Evolutionary conservation across 2,113 vertebrate species (phyloP).

Genomic region (Tor tambroides): DNA sequence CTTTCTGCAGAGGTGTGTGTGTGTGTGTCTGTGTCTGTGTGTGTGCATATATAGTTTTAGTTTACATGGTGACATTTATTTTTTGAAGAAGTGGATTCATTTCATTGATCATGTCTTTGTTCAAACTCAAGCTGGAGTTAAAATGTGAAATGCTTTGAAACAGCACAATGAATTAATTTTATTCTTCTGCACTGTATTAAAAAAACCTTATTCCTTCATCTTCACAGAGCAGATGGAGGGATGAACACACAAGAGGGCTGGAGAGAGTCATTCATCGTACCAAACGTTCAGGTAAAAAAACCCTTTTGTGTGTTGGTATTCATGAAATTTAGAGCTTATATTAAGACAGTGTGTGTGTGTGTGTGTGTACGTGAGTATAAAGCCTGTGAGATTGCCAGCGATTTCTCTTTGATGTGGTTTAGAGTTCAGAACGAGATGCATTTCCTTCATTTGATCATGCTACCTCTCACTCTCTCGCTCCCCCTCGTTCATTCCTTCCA

Average conservation of each 20-base stretch:
- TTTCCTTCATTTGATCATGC: constrained; percentile 40
- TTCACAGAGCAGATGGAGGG: constrained; percentile 49
- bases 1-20: neutral
- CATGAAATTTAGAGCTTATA: neutral
- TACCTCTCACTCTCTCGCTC: constrained; percentile 33
- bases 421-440: constrained; percentile 44
- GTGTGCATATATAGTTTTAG: neutral
- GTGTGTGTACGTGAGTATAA: constrained; percentile 32
- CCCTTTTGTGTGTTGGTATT: constrained; percentile 23
- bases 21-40: neutral
- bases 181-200: neutral
- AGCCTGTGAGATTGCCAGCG: constrained; percentile 26
- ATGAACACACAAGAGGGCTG: constrained; percentile 33
- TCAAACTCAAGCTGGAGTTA: neutral
- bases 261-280: constrained; percentile 55
- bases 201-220: constrained; percentile 17
- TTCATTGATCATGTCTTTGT: constrained; percentile 30
- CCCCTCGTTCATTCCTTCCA: constrained; percentile 29
- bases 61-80: constrained; percentile 14
- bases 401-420: constrained; percentile 55
- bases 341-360: neutral
- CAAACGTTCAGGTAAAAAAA: constrained; percentile 58
- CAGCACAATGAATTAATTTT: constrained; percentile 17
- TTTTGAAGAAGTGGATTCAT: constrained; percentile 13
- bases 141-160: constrained; percentile 38